Conservation (phyloP, 2,888 invertebrate species). For the Alviniconcha strummeri region DNA sequence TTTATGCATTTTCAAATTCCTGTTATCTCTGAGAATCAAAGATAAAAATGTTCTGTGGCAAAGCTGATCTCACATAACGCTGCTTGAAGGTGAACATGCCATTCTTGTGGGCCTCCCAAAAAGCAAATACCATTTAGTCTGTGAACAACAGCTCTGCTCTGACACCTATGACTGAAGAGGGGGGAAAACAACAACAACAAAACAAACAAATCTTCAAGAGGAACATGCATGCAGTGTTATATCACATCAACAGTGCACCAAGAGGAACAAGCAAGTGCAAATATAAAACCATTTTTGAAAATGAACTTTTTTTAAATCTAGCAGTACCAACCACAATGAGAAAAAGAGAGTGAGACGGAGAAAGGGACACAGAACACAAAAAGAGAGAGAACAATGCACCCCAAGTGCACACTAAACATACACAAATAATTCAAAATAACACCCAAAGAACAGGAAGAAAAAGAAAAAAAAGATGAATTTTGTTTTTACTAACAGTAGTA, state of each 20-base stretch:
- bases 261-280: neutral
- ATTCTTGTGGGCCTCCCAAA: too few relatives aligned
- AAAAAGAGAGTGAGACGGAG: neutral
- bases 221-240: neutral
- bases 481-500: neutral
- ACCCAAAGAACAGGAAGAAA: neutral
- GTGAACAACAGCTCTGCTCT: too few relatives aligned
- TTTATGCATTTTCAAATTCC: too few relatives aligned
- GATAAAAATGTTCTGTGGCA: too few relatives aligned
- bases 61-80: too few relatives aligned
- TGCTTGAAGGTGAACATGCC: too few relatives aligned
- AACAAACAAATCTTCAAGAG: neutral
- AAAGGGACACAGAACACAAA: neutral
- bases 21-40: too few relatives aligned
- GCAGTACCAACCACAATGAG: neutral
- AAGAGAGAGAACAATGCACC: neutral
- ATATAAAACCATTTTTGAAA: neutral
- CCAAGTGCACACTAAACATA: neutral
- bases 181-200: too few relatives aligned
- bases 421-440: neutral
- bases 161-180: too few relatives aligned
- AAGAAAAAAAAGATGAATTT: neutral
- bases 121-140: too few relatives aligned
- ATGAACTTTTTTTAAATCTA: neutral
- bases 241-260: conserved; percentile 4